Conservation (phyloP, 2,113 vertebrate genomes). For the Spheniscus mendiculus region DNA sequence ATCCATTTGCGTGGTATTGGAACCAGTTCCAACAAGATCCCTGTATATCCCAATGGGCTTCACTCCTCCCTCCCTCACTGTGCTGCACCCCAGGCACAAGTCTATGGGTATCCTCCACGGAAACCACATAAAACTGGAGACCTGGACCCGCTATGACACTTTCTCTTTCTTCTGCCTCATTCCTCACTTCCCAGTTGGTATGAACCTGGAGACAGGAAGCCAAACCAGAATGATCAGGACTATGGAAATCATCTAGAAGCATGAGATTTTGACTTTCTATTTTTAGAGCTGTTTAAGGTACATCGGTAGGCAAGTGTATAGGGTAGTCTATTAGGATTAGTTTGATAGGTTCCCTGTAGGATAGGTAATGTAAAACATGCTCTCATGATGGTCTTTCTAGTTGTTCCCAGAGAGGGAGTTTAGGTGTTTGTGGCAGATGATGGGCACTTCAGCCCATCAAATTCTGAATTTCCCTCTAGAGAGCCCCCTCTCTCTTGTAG, state of each 20-base stretch:
- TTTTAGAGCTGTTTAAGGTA: neutral
- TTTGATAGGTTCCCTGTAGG: neutral
- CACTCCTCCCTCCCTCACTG: neutral
- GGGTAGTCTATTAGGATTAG: neutral
- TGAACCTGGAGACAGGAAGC: neutral
- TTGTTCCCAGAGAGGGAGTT: neutral
- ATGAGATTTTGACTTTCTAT: neutral
- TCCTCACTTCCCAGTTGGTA: neutral
- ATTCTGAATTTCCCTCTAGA: neutral
- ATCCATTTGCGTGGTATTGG: neutral
- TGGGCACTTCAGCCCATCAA: neutral
- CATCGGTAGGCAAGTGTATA: neutral
- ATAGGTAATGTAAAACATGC: neutral
- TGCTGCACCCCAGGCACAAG: neutral
- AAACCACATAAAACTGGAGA: neutral
- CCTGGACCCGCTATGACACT: too few species aligned
- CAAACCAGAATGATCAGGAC: neutral
- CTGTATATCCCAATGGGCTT: neutral
- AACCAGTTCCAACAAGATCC: neutral
- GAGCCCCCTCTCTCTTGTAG: neutral
- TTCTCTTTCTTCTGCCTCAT: neutral
- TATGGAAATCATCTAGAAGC: neutral
- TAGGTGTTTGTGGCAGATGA: neutral
- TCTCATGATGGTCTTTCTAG: neutral
- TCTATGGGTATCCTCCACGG: rapidly evolving